These are phyloP conservation scores for Brachynemurus nebulosus DNA, from an alignment of 2,888 invertebrate genomes.

Conservation along the genomic window DNA sequence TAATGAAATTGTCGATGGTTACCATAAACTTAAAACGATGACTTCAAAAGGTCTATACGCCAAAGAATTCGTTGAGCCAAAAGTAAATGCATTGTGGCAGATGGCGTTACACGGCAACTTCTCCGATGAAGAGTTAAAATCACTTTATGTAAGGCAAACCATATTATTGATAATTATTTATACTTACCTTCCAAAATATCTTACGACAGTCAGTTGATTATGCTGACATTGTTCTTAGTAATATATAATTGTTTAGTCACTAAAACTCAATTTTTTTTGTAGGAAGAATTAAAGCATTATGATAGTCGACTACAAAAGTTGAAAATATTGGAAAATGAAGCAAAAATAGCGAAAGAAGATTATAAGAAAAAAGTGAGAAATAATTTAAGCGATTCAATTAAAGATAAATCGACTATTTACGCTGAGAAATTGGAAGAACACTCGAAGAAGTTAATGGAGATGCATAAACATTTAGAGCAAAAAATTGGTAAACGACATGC, in stretches of 20 bases:
- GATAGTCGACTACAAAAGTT: constrained; percentile 74
- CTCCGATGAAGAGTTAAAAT: constrained; percentile 64
- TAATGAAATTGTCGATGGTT: constrained; percentile 59
- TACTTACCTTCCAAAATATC: too few species aligned
- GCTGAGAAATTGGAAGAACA: constrained; percentile 59
- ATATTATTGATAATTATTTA: too few species aligned
- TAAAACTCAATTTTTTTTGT: constrained; percentile 19
- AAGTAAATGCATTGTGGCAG: constrained; percentile 81
- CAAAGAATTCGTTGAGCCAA: constrained; percentile 79
- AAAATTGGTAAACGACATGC: constrained; percentile 61
- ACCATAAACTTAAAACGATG: constrained; percentile 58
- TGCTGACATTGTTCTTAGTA: too few species aligned
- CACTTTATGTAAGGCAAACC: constrained; percentile 49
- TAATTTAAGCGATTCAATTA: too few species aligned
- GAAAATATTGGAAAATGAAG: constrained; percentile 68
- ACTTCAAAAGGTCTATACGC: constrained; percentile 66
- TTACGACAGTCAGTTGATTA: too few species aligned
- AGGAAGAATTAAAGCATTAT: constrained; percentile 76
- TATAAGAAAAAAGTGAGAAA: constrained; percentile 44
- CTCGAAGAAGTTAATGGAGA: constrained; percentile 68
- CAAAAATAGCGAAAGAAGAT: constrained; percentile 55
- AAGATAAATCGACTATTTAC: too few species aligned
- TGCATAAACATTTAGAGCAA: constrained; percentile 64
- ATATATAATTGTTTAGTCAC: too few species aligned
- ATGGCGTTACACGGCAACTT: constrained; percentile 70